Evolutionary conservation across 2,888 invertebrate species (phyloP).

Genomic region (Balanococcus diminutus): DNA sequence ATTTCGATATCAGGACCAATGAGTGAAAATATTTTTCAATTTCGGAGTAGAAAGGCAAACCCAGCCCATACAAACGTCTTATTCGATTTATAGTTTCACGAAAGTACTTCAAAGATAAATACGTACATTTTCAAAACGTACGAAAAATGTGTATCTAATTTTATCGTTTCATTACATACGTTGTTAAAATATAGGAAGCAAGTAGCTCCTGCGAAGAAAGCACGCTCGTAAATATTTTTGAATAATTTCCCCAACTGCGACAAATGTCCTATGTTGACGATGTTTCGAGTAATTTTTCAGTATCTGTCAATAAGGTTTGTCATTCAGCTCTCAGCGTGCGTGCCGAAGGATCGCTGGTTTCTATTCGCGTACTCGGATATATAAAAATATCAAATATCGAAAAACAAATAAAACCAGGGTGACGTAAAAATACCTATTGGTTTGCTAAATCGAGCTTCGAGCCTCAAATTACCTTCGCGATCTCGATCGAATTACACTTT

Average conservation of each 20-base stretch:
- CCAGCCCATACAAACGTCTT: too few species aligned
- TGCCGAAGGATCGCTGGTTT: conserved; percentile 24
- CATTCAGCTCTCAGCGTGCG: not conserved
- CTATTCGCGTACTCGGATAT: not conserved
- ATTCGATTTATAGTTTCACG: too few species aligned
- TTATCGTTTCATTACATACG: too few species aligned
- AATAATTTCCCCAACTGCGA: not conserved
- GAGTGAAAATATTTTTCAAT: too few species aligned
- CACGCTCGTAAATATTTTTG: not conserved
- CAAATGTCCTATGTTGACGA: not conserved
- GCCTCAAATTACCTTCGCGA: not conserved
- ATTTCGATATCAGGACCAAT: too few species aligned
- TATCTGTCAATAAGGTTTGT: conserved; percentile 32
- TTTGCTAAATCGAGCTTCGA: not conserved
- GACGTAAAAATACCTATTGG: not conserved
- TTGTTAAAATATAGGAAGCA: not conserved
- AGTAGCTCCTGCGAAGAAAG: not conserved
- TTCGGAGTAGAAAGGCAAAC: too few species aligned
- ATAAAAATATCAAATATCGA: conserved; percentile 21
- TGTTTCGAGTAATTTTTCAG: conserved; percentile 27
- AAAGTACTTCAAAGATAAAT: too few species aligned
- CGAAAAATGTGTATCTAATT: too few species aligned
- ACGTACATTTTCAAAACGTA: too few species aligned
- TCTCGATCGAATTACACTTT: too few species aligned
- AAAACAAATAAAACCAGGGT: conserved; percentile 32